These are phyloP conservation scores for Malacoctenus gilli DNA, from an alignment of 2,797 vertebrate species.

Conservation along the genomic window DNA sequence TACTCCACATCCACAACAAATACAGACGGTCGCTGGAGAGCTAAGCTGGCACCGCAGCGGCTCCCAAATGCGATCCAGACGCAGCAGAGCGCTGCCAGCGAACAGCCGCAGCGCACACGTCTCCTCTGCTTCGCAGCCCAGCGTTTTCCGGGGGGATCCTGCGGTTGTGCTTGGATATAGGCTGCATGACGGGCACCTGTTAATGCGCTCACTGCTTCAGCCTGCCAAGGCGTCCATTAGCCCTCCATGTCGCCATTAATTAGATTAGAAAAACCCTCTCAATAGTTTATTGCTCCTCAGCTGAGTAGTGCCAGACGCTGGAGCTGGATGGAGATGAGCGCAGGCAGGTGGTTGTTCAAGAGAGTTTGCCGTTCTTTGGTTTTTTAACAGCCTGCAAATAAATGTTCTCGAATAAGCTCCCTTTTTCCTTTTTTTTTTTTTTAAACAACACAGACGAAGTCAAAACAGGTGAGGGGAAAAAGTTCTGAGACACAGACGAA, in stretches of 20 bases:
- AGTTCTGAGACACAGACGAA: not conserved
- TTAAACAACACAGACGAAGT: conserved; percentile 57
- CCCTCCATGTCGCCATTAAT: conserved; percentile 16
- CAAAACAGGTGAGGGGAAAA: conserved; percentile 66
- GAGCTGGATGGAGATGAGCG: no score
- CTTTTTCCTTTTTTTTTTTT: conserved; percentile 17
- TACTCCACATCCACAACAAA: conserved; percentile 35
- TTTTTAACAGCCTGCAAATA: no score
- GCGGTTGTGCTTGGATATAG: conserved; percentile 1
- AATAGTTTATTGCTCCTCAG: no score
- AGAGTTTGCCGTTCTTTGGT: no score
- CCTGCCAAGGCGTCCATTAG: conserved; percentile 29
- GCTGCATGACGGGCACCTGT: conserved; percentile 31
- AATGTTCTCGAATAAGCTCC: no score
- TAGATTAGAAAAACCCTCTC: conserved; percentile 19
- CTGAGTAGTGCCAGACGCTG: no score
- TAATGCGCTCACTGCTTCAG: conserved; percentile 11
- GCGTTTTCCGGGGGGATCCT: conserved; percentile 20
- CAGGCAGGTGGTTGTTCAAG: no score
- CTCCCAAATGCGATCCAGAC: conserved; percentile 52
- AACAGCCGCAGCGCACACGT: conserved; percentile 27
- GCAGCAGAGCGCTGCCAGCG: conserved; percentile 21
- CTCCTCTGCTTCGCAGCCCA: conserved; percentile 6
- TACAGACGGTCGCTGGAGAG: conserved; percentile 48
- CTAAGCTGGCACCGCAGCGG: conserved; percentile 46